Conservation (phyloP, 2,888 invertebrate genomes). For the Heliothis peltigera region DNA sequence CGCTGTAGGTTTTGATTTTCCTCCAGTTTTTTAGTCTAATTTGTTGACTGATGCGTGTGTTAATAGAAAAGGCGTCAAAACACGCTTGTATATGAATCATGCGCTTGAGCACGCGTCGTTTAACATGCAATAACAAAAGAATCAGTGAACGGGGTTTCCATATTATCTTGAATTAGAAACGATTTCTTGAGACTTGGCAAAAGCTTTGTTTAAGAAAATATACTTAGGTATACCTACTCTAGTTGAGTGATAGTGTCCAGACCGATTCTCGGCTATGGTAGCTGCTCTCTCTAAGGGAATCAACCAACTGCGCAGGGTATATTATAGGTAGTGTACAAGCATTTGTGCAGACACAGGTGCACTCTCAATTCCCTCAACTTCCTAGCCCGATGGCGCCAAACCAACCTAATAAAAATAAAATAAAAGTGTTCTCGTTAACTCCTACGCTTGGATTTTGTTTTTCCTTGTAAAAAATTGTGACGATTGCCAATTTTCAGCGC, state of each 20-base stretch:
- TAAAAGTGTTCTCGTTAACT: not conserved
- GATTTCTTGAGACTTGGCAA: no score
- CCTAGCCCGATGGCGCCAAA: no score
- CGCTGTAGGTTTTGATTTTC: not conserved
- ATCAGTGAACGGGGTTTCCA: not conserved
- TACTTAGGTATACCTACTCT: no score
- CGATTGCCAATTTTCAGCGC: not conserved
- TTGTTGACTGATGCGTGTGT: not conserved
- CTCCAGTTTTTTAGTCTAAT: not conserved
- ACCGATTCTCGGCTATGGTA: no score
- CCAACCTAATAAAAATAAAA: conserved; percentile 5
- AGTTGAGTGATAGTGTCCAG: no score
- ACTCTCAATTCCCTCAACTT: no score
- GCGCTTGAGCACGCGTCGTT: not conserved
- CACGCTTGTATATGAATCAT: not conserved
- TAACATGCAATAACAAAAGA: not conserved
- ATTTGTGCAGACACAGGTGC: no score
- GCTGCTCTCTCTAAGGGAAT: no score
- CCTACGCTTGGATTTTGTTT: not conserved
- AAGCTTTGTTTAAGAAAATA: no score
- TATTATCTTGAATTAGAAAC: no score
- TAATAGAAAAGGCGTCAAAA: not conserved
- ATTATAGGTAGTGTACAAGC: no score
- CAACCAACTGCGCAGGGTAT: no score
- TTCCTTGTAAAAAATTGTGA: conserved; percentile 20